Evolutionary conservation across 2,113 vertebrate genomes (phyloP), one percentile per base, ranked within the genome.

Genomic region (Istiophorus platypterus): DNA sequence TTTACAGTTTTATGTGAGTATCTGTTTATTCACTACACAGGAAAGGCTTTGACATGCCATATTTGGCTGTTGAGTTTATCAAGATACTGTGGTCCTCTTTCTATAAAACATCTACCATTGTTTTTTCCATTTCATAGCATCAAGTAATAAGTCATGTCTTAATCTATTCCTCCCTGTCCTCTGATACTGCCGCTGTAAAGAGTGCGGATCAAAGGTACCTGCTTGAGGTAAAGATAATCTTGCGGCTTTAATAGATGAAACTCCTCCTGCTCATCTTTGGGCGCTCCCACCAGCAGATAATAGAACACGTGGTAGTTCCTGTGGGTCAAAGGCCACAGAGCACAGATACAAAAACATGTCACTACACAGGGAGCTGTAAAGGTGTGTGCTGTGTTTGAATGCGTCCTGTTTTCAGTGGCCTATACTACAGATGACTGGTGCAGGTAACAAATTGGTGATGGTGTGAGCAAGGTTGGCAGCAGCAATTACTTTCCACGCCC

Each of bases 221-320:
- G 97, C 89, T 97, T 97, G 96, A 99, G 98, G 96, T 99, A 99
- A 96, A 95, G 94, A 93, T 98, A 99, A 86, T 99, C 96, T 93
- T 97, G 94, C 1, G 97, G 97, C 88, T 95, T 95, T 78, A 96
- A 90, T 17, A 99, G 96, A 86, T 95, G 95, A 89, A 98, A 97
- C 90, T 97, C 96, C 81, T 94, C 92, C 72, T 91, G 95, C 78
- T 99, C 97, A 1, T 98, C 97, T 76, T 96, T 95, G 24, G 85
- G 96, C 49, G 96, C 96, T 1, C 98, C 98, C 56, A 96, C 93
- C 77, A 99, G 92, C 92, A 99, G 94, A 82, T 98, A 98, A 93
- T 99, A 99, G 90, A 99, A 99, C 24, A 99, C 98, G 2, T 99
- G 98, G 88, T 97, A 99, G 94, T 97, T 99, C 94, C 98, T 99